A percentile compares a stretch with the other conserved stretches of the same genome.
These are phyloP conservation scores for Pachycephus smyrnensis DNA, from an alignment of 2,888 invertebrate species.

Conservation along the genomic window DNA sequence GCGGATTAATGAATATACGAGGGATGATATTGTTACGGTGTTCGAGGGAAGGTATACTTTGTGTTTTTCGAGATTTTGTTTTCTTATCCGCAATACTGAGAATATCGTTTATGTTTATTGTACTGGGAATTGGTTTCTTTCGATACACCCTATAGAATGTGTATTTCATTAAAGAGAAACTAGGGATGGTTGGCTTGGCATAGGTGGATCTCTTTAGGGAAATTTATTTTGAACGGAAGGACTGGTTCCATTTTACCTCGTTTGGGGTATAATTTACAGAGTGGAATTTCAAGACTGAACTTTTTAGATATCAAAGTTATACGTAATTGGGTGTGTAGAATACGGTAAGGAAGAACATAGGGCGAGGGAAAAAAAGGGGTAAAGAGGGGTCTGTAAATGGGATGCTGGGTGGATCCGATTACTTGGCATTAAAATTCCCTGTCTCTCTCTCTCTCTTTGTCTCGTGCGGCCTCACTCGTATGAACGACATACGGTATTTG, in stretches of 20 bases:
- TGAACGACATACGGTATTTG: not conserved
- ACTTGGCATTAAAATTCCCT: slow-evolving; percentile 31
- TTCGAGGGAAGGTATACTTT: not conserved
- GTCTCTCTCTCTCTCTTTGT: slow-evolving; percentile 7
- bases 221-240: not conserved
- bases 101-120: not conserved
- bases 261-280: not conserved
- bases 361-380: not conserved
- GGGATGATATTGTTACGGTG: not conserved
- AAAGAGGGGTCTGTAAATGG: not conserved
- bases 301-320: not conserved
- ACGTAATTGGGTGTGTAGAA: not conserved
- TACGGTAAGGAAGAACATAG: not conserved
- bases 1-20: not conserved
- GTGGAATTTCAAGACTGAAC: not conserved
- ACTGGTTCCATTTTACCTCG: not conserved
- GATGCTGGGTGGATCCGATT: not conserved
- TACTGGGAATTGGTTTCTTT: not conserved
- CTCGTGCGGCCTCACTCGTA: not conserved
- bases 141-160: not conserved
- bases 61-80: not conserved
- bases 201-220: not conserved
- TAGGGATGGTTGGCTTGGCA: not conserved
- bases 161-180: not conserved
- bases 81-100: not conserved